A percentile compares a stretch with the other conserved stretches of the same genome.
These are phyloP conservation scores for Parauchenoglanis ngamensis DNA, from an alignment of 2,797 vertebrate species.

Conservation along the genomic window DNA sequence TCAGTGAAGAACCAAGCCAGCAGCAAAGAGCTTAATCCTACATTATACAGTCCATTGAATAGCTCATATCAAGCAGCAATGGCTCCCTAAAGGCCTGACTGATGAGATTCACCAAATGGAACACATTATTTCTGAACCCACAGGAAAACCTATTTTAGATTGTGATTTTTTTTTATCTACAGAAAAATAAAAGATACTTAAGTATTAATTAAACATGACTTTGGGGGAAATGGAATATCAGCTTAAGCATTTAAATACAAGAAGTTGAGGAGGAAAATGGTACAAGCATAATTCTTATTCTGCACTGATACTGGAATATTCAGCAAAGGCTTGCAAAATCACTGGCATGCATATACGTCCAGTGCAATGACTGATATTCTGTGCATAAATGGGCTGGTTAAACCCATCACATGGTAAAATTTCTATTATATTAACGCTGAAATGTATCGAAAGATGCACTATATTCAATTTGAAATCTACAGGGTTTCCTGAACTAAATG, in stretches of 20 bases:
- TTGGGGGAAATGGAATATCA: neutral
- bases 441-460: neutral
- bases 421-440: neutral
- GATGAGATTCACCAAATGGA: conserved; percentile 17
- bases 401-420: neutral
- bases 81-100: conserved; percentile 14
- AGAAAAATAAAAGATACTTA: neutral
- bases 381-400: neutral
- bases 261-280: neutral
- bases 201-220: conserved; percentile 1
- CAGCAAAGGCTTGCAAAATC: neutral
- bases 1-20: conserved; percentile 1
- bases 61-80: neutral
- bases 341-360: neutral
- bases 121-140: conserved; percentile 7
- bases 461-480: neutral
- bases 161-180: neutral
- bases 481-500: neutral
- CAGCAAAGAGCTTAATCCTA: conserved; percentile 12
- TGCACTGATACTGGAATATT: neutral
- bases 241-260: neutral
- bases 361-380: neutral
- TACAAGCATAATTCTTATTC: neutral
- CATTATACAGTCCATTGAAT: conserved; percentile 13
- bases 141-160: neutral